Conservation (phyloP, 2,888 invertebrate genomes). For the Chaetogeoica ovagalla region DNA sequence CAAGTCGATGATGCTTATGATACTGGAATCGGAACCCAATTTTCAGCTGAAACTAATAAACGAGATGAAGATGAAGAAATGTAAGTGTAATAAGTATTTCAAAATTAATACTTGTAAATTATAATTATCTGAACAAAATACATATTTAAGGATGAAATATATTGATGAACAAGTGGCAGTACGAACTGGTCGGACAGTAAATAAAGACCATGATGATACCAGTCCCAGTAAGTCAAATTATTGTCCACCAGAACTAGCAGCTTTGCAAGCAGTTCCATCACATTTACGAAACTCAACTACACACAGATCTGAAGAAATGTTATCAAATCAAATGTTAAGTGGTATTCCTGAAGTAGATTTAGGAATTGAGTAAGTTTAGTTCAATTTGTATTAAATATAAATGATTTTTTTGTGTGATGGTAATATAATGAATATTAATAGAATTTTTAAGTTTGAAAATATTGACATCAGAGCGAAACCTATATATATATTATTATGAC, state of each 20-base stretch:
- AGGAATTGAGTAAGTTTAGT: conserved; percentile 81
- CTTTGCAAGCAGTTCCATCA: conserved; percentile 84
- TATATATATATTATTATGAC: too few relatives aligned
- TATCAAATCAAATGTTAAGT: conserved; percentile 99
- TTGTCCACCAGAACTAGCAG: conserved; percentile 86
- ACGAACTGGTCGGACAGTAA: conserved; percentile 65
- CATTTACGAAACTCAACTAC: conserved; percentile 83
- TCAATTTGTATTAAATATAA: neutral
- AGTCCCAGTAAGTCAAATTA: conserved; percentile 63
- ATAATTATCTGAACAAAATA: neutral
- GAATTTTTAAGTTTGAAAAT: too few relatives aligned
- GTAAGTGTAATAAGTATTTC: conserved; percentile 62
- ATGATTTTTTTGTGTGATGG: neutral
- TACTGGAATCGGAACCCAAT: conserved; percentile 92
- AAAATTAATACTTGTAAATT: neutral
- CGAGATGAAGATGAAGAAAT: conserved; percentile 98
- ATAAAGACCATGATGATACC: conserved; percentile 59
- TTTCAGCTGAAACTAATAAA: conserved; percentile 97
- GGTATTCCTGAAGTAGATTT: conserved; percentile 99
- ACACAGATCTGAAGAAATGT: conserved; percentile 94
- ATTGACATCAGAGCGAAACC: too few relatives aligned
- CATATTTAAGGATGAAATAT: conserved; percentile 68
- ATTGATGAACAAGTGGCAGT: conserved; percentile 87
- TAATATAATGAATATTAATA: neutral
- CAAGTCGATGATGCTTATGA: conserved; percentile 89